A percentile compares a stretch with the other conserved stretches of the same genome.
Conservation (phyloP, 2,797 vertebrate genomes). For the Chiloscyllium punctatum region DNA sequence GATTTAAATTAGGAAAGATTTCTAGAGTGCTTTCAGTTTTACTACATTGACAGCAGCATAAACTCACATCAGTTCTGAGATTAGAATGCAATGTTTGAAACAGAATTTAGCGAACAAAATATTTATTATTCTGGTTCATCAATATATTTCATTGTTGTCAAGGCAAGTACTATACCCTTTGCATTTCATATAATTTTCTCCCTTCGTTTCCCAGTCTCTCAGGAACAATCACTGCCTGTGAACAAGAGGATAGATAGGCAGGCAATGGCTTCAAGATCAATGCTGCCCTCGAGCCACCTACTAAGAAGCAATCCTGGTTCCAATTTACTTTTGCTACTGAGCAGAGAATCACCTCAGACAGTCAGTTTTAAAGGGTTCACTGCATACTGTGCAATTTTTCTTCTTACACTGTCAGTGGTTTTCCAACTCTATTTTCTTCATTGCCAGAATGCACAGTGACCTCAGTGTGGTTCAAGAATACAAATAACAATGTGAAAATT, state of each 20-base stretch:
- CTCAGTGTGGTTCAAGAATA: neutral
- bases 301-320: neutral
- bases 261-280: conserved; percentile 11
- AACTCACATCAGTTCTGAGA: neutral
- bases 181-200: neutral
- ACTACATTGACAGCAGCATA: neutral
- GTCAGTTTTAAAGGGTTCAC: neutral
- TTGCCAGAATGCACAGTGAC: neutral
- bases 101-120: neutral
- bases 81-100: neutral
- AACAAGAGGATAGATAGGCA: neutral
- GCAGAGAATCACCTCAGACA: neutral
- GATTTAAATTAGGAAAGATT: conserved; percentile 7
- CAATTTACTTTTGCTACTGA: conserved; percentile 8
- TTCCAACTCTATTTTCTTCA: neutral
- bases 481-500: neutral
- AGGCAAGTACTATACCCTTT: neutral
- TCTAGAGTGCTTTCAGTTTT: neutral
- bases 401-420: neutral
- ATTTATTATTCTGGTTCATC: neutral
- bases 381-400: neutral
- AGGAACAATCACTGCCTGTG: neutral
- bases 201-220: neutral
- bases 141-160: neutral
- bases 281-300: neutral